phyloP scores from a whole-genome alignment of 2,113 vertebrate genomes.

The Forbesichthys agassizii region DNA sequence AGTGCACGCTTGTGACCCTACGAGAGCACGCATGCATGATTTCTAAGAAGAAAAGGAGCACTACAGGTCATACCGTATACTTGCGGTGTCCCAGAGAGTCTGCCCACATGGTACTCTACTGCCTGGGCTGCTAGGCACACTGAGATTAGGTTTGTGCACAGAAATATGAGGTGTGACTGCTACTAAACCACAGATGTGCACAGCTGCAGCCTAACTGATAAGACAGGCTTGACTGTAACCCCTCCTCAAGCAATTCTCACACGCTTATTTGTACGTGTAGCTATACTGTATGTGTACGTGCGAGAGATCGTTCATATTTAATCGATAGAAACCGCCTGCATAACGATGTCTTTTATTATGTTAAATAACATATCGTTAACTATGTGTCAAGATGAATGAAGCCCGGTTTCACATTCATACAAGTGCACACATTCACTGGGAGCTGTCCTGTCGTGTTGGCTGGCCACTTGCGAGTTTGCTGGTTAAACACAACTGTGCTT shows the following conservation, averaged over 20 bases:
- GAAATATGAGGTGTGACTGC: conserved; percentile 58
- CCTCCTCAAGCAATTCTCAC: neutral
- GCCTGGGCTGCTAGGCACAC: conserved; percentile 49
- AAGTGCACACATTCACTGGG: neutral
- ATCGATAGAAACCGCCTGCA: no score
- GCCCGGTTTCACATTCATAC: neutral
- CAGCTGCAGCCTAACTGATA: conserved; percentile 53
- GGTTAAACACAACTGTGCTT: no score
- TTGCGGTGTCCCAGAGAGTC: conserved; percentile 28
- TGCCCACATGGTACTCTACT: conserved; percentile 41
- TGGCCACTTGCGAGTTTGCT: neutral
- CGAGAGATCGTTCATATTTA: neutral
- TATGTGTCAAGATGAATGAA: no score
- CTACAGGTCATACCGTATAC: conserved; percentile 5
- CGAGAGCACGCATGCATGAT: conserved; percentile 11
- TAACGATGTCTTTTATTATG: no score
- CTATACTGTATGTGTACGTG: neutral
- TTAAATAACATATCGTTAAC: no score
- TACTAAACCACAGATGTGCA: conserved; percentile 53
- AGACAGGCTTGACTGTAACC: conserved; percentile 2
- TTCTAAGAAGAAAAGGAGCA: conserved; percentile 13
- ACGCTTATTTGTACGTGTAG: neutral
- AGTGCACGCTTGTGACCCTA: conserved; percentile 7
- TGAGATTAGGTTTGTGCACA: conserved; percentile 52
- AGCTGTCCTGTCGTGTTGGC: neutral